A percentile compares a stretch with the other conserved stretches of the same genome.
These are phyloP conservation scores for Drosophila rellima DNA, from an alignment of 2,888 invertebrate genomes.

Conservation along the genomic window DNA sequence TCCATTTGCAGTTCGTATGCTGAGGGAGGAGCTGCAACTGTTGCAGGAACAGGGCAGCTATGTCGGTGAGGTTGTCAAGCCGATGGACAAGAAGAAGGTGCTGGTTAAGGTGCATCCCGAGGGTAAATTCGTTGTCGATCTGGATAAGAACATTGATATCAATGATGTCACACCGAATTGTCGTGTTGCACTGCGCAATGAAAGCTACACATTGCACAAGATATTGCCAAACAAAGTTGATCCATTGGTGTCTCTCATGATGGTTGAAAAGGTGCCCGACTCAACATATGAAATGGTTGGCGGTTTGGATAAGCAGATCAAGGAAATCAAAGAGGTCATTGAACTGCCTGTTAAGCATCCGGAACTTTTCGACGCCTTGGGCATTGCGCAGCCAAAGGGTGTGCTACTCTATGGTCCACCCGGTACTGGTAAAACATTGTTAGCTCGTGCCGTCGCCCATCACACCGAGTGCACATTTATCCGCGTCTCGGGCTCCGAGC, in stretches of 20 bases:
- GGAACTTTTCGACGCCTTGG: constrained; percentile 99
- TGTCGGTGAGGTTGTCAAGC: constrained; percentile 99
- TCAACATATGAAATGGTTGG: constrained; percentile 99
- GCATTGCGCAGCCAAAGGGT: constrained; percentile 99
- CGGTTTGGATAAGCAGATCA: constrained; percentile 99
- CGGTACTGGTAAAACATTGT: constrained; percentile 94
- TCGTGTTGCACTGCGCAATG: constrained; percentile 98
- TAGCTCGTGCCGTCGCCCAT: constrained; percentile 99
- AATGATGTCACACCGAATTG: constrained; percentile 99
- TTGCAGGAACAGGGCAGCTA: constrained; percentile 99
- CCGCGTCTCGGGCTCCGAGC: constrained; percentile 98
- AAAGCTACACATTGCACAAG: constrained; percentile 99
- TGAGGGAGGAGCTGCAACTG: constrained; percentile 98
- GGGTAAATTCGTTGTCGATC: constrained; percentile 99
- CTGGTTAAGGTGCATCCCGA: constrained; percentile 99
- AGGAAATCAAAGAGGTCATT: constrained; percentile 99
- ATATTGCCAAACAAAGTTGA: constrained; percentile 99
- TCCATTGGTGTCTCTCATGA: constrained; percentile 99
- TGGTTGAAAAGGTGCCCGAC: constrained; percentile 99
- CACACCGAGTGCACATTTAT: constrained; percentile 99
- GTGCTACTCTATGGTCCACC: constrained; percentile 99
- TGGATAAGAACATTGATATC: constrained; percentile 99
- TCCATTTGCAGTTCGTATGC: constrained; percentile 93
- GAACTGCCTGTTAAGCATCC: constrained; percentile 99
- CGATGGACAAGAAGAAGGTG: constrained; percentile 99